Conservation (phyloP, 2,888 invertebrate species). For the Mantis religiosa region DNA sequence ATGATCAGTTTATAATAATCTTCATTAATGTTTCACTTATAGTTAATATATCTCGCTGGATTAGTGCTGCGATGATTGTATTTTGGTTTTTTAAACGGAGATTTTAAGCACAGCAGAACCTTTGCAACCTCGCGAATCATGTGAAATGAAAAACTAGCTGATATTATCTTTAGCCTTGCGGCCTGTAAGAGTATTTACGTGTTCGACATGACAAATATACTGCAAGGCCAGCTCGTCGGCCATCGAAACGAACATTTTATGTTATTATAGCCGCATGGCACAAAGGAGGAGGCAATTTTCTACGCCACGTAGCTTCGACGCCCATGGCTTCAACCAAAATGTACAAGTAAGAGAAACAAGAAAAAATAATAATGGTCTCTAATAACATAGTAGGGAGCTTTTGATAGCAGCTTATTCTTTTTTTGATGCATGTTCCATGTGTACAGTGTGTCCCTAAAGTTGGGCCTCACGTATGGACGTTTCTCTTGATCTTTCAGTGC, state of each 20-base stretch:
- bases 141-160: not conserved
- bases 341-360: not conserved
- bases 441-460: not conserved
- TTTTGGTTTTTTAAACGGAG: not conserved
- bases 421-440: not conserved
- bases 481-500: no score
- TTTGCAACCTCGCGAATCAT: not conserved
- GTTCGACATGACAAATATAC: not conserved
- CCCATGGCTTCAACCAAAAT: constrained; percentile 3
- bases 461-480: not conserved
- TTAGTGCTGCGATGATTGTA: not conserved
- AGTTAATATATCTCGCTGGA: not conserved
- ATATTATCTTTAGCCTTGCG: not conserved
- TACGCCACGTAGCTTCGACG: not conserved
- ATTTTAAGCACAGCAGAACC: not conserved
- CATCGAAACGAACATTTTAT: not conserved
- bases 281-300: not conserved
- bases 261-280: not conserved
- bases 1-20: no score
- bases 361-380: constrained; percentile 9
- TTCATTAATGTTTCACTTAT: no score
- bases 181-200: not conserved
- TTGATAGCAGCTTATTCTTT: not conserved
- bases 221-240: not conserved
- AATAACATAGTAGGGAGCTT: not conserved